Evolutionary conservation across 2,797 vertebrate species (phyloP).

Genomic region (Odontamblyopus rebecca): DNA sequence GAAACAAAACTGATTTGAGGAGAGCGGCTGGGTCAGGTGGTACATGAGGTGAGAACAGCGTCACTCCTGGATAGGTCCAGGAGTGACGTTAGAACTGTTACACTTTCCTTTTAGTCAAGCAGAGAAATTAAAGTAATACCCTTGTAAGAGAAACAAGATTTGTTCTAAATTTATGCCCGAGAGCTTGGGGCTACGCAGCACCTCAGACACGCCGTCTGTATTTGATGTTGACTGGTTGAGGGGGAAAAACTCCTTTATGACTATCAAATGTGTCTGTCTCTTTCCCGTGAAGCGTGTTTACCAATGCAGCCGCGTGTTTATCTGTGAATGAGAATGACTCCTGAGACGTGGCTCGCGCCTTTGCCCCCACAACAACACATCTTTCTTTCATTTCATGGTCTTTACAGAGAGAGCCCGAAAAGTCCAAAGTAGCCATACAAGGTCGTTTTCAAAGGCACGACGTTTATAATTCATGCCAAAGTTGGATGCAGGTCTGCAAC

Average conservation of each 20-base stretch:
- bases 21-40: conserved; percentile 77
- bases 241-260: conserved; percentile 82
- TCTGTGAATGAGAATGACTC: conserved; percentile 81
- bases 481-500: conserved; percentile 59
- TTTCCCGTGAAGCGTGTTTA: conserved; percentile 81
- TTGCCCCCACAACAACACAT: conserved; percentile 73
- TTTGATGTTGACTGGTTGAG: conserved; percentile 80
- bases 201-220: conserved; percentile 76
- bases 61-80: conserved; percentile 43
- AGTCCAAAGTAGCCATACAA: conserved; percentile 73
- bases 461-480: conserved; percentile 72
- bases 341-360: conserved; percentile 72
- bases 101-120: conserved; percentile 55
- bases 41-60: conserved; percentile 69
- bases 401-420: conserved; percentile 70
- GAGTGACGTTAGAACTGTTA: conserved; percentile 12
- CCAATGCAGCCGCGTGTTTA: conserved; percentile 77
- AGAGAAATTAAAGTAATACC: conserved; percentile 83
- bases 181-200: conserved; percentile 77
- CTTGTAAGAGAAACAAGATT: conserved; percentile 82
- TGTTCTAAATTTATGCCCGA: conserved; percentile 80
- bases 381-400: conserved; percentile 74
- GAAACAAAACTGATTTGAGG: conserved; percentile 82
- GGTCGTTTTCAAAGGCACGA: conserved; percentile 70
- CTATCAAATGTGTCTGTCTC: conserved; percentile 81